Evolutionary conservation across 2,797 vertebrate genomes (phyloP).

Genomic region (Megaceryle alcyon): DNA sequence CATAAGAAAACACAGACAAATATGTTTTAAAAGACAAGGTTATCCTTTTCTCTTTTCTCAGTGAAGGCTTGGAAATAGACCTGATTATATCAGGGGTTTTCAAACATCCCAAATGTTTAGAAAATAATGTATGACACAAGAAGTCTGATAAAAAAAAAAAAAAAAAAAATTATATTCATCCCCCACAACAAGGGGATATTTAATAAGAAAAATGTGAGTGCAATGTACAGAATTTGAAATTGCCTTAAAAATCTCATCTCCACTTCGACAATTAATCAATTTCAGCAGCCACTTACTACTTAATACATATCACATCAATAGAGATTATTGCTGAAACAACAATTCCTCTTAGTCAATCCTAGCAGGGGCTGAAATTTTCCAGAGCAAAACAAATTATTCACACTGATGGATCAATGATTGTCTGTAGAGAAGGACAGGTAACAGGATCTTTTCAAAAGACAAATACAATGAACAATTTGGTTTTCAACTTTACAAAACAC

Average conservation of each 20-base stretch:
- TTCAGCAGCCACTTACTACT: constrained; percentile 21
- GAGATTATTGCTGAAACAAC: constrained; percentile 64
- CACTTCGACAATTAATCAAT: constrained; percentile 24
- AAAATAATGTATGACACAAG: constrained; percentile 9
- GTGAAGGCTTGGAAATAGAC: neutral
- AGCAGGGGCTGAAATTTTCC: constrained; percentile 34
- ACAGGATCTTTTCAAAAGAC: neutral
- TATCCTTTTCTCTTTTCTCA: constrained; percentile 38
- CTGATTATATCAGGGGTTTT: constrained; percentile 27
- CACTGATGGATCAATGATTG: neutral
- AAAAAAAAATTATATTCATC: constrained; percentile 10
- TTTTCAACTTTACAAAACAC: neutral
- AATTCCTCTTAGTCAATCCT: constrained; percentile 53
- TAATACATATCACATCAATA: constrained; percentile 34
- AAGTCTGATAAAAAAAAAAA: neutral
- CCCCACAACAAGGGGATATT: constrained; percentile 1
- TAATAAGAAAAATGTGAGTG: neutral
- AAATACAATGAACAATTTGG: neutral
- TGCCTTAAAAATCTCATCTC: constrained; percentile 58
- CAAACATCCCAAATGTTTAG: constrained; percentile 9
- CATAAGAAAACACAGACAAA: constrained; percentile 16
- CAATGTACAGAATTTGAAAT: constrained; percentile 43
- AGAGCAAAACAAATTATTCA: constrained; percentile 60
- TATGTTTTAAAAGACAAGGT: constrained; percentile 37
- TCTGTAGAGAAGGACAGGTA: constrained; percentile 22